Base-by-base conservation (phyloP, 2,113 vertebrate species). In the Mus spicilegus region DNA sequence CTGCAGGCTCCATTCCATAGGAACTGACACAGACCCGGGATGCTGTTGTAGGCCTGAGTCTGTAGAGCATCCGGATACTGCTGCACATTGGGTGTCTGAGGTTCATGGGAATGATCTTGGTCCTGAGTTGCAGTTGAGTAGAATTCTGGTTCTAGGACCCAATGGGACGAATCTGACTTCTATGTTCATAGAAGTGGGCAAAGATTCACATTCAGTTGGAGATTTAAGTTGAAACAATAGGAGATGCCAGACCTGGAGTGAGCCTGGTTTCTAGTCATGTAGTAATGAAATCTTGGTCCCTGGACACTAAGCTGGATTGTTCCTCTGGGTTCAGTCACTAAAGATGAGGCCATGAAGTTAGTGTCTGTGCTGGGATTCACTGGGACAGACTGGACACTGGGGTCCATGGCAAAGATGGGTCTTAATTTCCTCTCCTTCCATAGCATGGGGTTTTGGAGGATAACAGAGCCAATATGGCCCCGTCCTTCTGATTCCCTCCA, bases 121-220 rank as follows among this genome's bases (percentile, higher is more conserved):
- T 72, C 19, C 13, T 51, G 54, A 80, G 54, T 73, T 19, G 49
- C 12, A 10, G 12, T 14, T 33, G 26, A 13, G 10, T 19, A 28
- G 33, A 77, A 63, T 36, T 26, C 19, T 87, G 54, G 73, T 24
- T 26, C 26, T 91, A 17, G 19, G 12, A 13, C 61, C 13, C 17
- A 86, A 11, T 77, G 28, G 17, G 39, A 10, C 63, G 28, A 36
- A 17, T 54, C 42, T 63, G 51, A n/a, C 58, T 20, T 5, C 8
- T 87, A 19, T 9, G 36, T 70, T 9, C 6, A 46, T 0, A 14
- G 12, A 16, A 2, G 4, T 0, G 0, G 49, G 14, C 9, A 49
- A n/a, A 49, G 61, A 5, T 65, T 94, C 46, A 56, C 42, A 36
- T 30, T 67, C 36, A 10, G 17, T n/a, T 11, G 54, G 36, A 30